phyloP scores from a whole-genome alignment of 2,888 invertebrate genomes.

The Drosophila paucipuncta region DNA sequence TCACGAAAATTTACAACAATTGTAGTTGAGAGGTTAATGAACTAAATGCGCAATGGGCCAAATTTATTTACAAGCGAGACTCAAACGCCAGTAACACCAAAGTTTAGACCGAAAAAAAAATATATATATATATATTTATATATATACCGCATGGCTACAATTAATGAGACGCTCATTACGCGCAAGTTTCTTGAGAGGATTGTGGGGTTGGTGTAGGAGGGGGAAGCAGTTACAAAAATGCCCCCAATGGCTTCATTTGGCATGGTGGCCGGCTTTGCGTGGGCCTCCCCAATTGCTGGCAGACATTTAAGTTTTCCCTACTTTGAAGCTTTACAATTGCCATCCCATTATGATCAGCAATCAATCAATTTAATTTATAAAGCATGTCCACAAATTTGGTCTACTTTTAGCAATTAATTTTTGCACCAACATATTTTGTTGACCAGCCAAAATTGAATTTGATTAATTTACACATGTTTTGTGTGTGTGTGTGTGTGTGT shows the following conservation, averaged over 20 bases:
- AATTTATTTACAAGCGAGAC: constrained; percentile 60
- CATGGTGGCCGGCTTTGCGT: constrained; percentile 39
- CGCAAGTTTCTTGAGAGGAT: constrained; percentile 51
- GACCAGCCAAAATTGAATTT: constrained; percentile 52
- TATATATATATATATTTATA: background rate
- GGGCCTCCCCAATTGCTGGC: constrained; percentile 50
- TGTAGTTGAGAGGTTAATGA: constrained; percentile 80
- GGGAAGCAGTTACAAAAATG: background rate
- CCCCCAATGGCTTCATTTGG: constrained; percentile 61
- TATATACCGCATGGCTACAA: constrained; percentile 32
- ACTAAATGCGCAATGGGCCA: constrained; percentile 81
- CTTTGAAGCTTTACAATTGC: constrained; percentile 38
- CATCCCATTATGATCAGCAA: constrained; percentile 38
- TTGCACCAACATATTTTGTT: constrained; percentile 26
- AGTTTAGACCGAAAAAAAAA: constrained; percentile 28
- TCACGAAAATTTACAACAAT: constrained; percentile 71
- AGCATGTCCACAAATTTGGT: constrained; percentile 24
- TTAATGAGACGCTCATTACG: constrained; percentile 77
- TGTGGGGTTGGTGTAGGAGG: constrained; percentile 12
- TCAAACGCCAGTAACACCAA: constrained; percentile 27
- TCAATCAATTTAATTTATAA: constrained; percentile 45
- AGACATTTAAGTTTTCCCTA: constrained; percentile 34
- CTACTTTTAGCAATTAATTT: constrained; percentile 15
- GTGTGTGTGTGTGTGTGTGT: constrained; percentile 13
- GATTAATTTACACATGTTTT: constrained; percentile 64